phyloP scores from a whole-genome alignment of 2,888 invertebrate species.

The Thera britannica region DNA sequence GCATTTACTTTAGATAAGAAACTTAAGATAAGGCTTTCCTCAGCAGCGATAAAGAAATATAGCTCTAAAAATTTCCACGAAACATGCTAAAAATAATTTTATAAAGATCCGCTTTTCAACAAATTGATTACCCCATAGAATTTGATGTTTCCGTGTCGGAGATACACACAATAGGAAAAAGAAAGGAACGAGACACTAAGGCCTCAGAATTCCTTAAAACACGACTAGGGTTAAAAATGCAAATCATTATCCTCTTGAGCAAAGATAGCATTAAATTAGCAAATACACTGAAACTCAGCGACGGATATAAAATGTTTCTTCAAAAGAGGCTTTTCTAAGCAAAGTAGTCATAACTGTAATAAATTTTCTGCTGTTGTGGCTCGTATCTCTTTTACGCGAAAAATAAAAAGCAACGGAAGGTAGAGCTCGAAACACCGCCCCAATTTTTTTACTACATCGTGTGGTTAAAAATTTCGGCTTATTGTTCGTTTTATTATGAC shows the following conservation, averaged over 20 bases:
- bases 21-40: no score
- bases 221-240: background rate
- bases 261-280: constrained; percentile 8
- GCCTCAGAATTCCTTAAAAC: background rate
- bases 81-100: no score
- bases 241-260: constrained; percentile 10
- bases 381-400: constrained; percentile 27
- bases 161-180: no score
- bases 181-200: no score
- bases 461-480: constrained; percentile 29
- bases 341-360: constrained; percentile 30
- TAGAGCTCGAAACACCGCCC: constrained; percentile 8
- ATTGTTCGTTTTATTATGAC: constrained; percentile 30
- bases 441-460: constrained; percentile 30
- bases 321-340: constrained; percentile 28
- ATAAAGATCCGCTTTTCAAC: no score
- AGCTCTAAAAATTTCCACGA: no score
- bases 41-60: no score
- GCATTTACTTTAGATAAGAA: no score
- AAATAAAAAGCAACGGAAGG: constrained; percentile 28
- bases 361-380: constrained; percentile 28
- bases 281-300: constrained; percentile 13
- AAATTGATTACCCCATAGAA: no score
- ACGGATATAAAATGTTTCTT: constrained; percentile 25
- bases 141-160: no score